A percentile compares a stretch with the other conserved stretches of the same genome.
Evolutionary conservation across 2,888 invertebrate genomes (phyloP).

Genomic region (Pemphredon lugubris): DNA sequence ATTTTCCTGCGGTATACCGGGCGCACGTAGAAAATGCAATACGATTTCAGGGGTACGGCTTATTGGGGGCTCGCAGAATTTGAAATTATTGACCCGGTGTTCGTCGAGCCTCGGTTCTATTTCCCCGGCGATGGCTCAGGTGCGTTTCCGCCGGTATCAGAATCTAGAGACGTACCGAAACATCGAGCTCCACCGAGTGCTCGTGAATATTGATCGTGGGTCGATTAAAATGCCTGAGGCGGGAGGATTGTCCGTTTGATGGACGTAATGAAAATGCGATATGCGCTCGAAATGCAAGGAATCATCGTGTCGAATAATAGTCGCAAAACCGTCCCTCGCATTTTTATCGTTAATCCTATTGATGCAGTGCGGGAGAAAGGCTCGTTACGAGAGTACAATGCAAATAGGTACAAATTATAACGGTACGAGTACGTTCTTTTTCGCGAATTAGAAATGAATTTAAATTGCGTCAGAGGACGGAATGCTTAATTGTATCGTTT

Average conservation of each 20-base stretch:
- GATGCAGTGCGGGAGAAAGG: too few species aligned
- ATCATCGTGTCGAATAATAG: neutral
- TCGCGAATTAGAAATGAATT: conserved; percentile 13
- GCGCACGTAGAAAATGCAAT: conserved; percentile 35
- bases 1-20: neutral
- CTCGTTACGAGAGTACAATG: conserved; percentile 5
- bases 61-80: conserved; percentile 24
- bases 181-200: conserved; percentile 30
- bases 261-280: conserved; percentile 28
- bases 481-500: conserved; percentile 15
- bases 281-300: neutral
- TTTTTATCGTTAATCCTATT: neutral
- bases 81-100: conserved; percentile 55
- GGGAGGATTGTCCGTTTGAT: conserved; percentile 17
- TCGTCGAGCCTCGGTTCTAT: conserved; percentile 39
- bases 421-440: neutral
- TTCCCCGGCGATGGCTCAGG: conserved; percentile 47
- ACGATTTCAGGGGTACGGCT: conserved; percentile 16
- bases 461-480: conserved; percentile 13
- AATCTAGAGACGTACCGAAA: conserved; percentile 56
- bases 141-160: conserved; percentile 53
- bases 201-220: conserved; percentile 60
- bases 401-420: conserved; percentile 19
- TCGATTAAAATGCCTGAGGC: conserved; percentile 58
- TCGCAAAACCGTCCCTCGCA: neutral